phyloP scores from a whole-genome alignment of 2,797 vertebrate genomes.

The Centroberyx gerrardi region DNA sequence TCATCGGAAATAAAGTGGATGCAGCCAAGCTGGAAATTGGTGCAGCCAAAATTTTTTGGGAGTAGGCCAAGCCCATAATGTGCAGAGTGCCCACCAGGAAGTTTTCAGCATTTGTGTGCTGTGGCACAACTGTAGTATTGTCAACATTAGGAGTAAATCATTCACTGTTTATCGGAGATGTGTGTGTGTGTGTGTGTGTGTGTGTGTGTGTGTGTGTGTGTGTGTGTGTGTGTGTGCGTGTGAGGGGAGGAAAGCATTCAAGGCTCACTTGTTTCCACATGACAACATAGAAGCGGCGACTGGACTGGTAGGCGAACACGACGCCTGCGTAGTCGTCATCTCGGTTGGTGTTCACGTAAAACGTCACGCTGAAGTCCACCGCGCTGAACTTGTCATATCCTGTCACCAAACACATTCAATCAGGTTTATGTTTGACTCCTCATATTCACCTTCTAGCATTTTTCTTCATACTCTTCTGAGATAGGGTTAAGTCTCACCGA shows the following conservation, averaged over 20 bases:
- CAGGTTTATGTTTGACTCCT: not conserved
- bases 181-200: not conserved
- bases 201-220: not conserved
- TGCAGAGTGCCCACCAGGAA: not conserved
- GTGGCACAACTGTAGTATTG: too few species aligned
- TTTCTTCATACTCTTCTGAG: not conserved
- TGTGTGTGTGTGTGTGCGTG: too few species aligned
- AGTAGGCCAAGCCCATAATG: not conserved
- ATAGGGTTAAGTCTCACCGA: conserved; percentile 85
- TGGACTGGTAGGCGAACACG: conserved; percentile 97
- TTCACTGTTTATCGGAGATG: not conserved
- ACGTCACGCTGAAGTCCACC: conserved; percentile 97
- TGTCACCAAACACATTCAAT: conserved; percentile 57
- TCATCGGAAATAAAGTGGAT: conserved; percentile 1
- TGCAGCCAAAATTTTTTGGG: not conserved
- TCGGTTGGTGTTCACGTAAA: conserved; percentile 96
- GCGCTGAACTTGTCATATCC: conserved; percentile 94
- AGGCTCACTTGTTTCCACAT: conserved; percentile 98
- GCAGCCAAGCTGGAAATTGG: conserved; percentile 3
- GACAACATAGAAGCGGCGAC: conserved; percentile 94
- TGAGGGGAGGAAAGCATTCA: not conserved
- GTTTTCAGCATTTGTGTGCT: not conserved
- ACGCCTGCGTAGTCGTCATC: conserved; percentile 97
- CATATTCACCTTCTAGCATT: too few species aligned
- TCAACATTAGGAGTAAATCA: not conserved